Conservation (phyloP, 2,113 vertebrate genomes). For the Ranitomeya imitator region DNA sequence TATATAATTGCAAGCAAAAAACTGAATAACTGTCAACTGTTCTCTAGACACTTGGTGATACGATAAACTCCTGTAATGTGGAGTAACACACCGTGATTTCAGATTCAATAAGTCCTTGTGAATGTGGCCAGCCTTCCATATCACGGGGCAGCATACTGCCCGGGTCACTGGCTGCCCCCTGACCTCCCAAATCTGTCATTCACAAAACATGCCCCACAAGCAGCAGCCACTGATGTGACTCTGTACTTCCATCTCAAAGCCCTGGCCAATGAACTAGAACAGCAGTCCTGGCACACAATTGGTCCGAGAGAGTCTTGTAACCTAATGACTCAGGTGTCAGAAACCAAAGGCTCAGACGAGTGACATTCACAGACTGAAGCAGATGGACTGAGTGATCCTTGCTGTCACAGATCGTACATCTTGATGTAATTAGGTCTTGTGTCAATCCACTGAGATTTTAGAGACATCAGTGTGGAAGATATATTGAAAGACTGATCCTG, state of each 20-base stretch:
- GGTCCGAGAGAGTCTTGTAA: neutral
- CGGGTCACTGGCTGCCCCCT: conserved; percentile 35
- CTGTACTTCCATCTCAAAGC: neutral
- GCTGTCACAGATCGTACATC: neutral
- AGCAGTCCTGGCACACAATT: neutral
- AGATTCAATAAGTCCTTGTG: conserved; percentile 6
- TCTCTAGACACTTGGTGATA: neutral
- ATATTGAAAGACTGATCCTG: neutral
- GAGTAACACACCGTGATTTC: neutral
- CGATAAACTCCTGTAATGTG: neutral
- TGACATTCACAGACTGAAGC: conserved; percentile 13
- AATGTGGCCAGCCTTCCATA: neutral
- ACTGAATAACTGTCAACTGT: neutral
- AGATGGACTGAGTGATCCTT: conserved; percentile 14
- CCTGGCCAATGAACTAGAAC: conserved; percentile 31
- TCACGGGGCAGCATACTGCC: neutral
- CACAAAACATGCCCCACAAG: conserved; percentile 18
- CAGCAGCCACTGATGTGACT: neutral
- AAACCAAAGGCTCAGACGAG: conserved; percentile 18
- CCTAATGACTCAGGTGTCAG: conserved; percentile 14
- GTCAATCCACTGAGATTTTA: neutral
- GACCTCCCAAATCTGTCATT: conserved; percentile 28
- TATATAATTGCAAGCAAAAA: neutral
- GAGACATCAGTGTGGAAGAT: neutral
- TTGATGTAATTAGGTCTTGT: neutral